A percentile compares a stretch with the other conserved stretches of the same genome.
phyloP scores from a whole-genome alignment of 2,888 invertebrate species.

The Candidula unifasciata region DNA sequence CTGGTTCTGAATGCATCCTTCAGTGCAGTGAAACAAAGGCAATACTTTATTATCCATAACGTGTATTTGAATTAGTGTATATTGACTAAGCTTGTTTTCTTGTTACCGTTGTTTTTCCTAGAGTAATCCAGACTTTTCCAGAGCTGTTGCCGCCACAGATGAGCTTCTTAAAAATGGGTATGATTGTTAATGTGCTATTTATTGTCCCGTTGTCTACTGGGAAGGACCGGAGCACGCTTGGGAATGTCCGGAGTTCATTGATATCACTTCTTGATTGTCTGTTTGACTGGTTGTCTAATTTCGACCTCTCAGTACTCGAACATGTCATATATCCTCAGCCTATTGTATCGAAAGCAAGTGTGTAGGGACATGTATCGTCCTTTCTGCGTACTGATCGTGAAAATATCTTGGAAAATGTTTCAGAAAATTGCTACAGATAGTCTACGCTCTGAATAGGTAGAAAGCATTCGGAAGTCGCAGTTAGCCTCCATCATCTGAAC shows the following conservation, averaged over 20 bases:
- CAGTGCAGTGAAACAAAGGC: too few species aligned
- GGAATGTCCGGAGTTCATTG: constrained; percentile 48
- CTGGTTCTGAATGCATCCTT: too few species aligned
- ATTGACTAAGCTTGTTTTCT: background rate
- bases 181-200: background rate
- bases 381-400: too few species aligned
- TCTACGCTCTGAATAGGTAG: too few species aligned
- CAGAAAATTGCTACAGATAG: too few species aligned
- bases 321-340: too few species aligned
- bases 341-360: too few species aligned
- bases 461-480: too few species aligned
- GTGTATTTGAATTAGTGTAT: background rate
- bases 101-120: constrained; percentile 2
- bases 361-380: too few species aligned
- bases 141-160: constrained; percentile 53
- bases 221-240: constrained; percentile 53
- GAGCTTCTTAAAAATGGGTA: constrained; percentile 57
- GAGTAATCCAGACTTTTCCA: constrained; percentile 57
- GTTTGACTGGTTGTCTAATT: constrained; percentile 22
- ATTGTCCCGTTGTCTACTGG: background rate
- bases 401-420: too few species aligned
- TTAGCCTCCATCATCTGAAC: too few species aligned
- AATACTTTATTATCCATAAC: background rate
- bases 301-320: too few species aligned
- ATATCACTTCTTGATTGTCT: background rate